Evolutionary conservation across 2,888 invertebrate genomes (phyloP).

Genomic region (Mythimna albipuncta): DNA sequence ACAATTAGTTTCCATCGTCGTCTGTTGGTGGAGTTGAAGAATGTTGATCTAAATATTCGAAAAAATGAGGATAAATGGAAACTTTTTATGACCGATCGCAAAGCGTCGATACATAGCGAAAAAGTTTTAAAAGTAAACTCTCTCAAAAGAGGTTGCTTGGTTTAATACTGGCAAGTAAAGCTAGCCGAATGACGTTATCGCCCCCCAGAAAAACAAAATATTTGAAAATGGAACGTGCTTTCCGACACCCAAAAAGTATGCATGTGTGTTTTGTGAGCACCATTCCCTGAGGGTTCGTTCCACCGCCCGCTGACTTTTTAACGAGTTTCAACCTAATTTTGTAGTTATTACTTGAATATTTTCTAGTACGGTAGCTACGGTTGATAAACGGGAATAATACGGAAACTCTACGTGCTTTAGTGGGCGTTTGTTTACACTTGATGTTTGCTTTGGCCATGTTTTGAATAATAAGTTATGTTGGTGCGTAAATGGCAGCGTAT

Average conservation of each 20-base stretch:
- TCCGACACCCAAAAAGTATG: slow-evolving; percentile 49
- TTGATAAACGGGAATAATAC: slow-evolving; percentile 18
- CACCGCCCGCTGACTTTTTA: slow-evolving; percentile 45
- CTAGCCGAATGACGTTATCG: slow-evolving; percentile 1
- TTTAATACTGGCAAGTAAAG: slow-evolving; percentile 1
- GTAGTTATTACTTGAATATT: slow-evolving; percentile 49
- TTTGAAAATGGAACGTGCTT: slow-evolving; percentile 46
- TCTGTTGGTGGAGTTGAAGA: background rate
- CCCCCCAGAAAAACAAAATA: slow-evolving; percentile 26
- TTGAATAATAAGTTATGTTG: slow-evolving; percentile 46
- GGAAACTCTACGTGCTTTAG: slow-evolving; percentile 29
- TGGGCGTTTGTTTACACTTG: slow-evolving; percentile 34
- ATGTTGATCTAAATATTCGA: background rate
- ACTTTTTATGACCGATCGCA: slow-evolving; percentile 3
- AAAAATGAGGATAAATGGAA: background rate
- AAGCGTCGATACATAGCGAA: background rate
- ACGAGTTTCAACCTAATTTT: slow-evolving; percentile 53
- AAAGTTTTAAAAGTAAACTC: slow-evolving; percentile 4
- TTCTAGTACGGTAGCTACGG: slow-evolving; percentile 24
- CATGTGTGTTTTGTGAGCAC: slow-evolving; percentile 48
- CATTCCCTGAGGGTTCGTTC: slow-evolving; percentile 41
- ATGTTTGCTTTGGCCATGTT: slow-evolving; percentile 36
- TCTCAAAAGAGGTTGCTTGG: slow-evolving; percentile 6
- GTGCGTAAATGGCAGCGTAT: slow-evolving; percentile 3
- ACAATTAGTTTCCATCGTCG: slow-evolving; percentile 15